Base-by-base conservation (phyloP, 1,140 invertebrate genomes). In the Drosophila auraria region DNA sequence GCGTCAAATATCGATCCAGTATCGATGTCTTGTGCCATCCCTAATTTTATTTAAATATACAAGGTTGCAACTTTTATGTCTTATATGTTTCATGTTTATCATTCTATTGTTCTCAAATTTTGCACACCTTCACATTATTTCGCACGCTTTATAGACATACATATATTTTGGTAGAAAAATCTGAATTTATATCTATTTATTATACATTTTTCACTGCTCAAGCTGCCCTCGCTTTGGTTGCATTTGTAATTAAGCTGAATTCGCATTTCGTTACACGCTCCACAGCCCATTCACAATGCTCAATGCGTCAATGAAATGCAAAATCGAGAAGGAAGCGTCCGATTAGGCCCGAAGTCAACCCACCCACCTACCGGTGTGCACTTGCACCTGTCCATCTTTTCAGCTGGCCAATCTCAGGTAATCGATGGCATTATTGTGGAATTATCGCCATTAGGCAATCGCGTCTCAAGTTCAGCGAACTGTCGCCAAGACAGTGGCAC, bases 221-320 rank as follows among this genome's bases (percentile, higher is more conserved):
- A 30, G 1, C 53, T 33, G 25, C 70, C 47, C 68, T 72, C 45
- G 44, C 8, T 49, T 5, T 12, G 45, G 7, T 4, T 50, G 53
- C 45, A 42, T 38, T 40, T 33, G 49, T 14, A 50, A 71, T 70
- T 42, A 49, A 49, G 50, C 53, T 51, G 15, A 51, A 72, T 53
- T 73, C 68, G 56, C 71, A 51, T 60, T 72, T 61, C 30, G 68
- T 47, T 74, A 61, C 71, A 74, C 71, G 71, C 71, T 74, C 33
- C 56, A 50, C 68, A 53, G 68, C 30, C 45, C 51, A 44, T 51
- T 60, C 54, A 73, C 71, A 74, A 74, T 74, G 49, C 59, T 20
- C 45, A 27, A 14, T 38, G 53, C 53, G 53, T 72, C 68, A 72
- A 59, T 70, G 63, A 30, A 65, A 65, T 44, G 17, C 36, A 51